Conservation (phyloP, 2,797 vertebrate species). For the Darevskia nairensis region DNA sequence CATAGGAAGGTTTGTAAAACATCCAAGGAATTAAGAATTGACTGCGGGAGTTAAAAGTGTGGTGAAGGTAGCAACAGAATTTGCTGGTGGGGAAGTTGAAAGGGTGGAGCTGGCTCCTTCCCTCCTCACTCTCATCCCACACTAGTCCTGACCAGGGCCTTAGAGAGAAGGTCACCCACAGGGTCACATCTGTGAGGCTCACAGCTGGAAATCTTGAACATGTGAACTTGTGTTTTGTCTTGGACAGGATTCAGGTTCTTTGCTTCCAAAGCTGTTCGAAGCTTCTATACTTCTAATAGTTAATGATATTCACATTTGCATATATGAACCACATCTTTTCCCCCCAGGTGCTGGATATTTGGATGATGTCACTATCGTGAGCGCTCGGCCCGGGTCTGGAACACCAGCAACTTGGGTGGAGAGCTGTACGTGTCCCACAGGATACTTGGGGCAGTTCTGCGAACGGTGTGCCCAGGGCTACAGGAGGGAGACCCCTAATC, state of each 20-base stretch:
- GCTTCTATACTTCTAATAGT: not conserved
- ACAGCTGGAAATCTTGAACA: not conserved
- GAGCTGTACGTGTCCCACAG: constrained; percentile 89
- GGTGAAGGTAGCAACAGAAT: not conserved
- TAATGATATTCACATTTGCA: not conserved
- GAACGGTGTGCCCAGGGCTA: constrained; percentile 90
- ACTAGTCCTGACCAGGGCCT: no score
- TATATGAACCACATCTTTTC: rapidly evolving
- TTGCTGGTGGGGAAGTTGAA: not conserved
- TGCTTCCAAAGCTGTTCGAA: not conserved
- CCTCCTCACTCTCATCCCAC: not conserved
- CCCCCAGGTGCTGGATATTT: constrained; percentile 90
- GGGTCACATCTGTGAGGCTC: not conserved
- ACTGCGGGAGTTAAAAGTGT: not conserved
- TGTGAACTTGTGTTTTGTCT: not conserved
- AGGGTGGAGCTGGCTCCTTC: no score
- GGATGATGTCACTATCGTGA: constrained; percentile 87
- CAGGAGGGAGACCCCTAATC: constrained; percentile 82
- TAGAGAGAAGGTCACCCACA: not conserved
- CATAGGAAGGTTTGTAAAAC: not conserved
- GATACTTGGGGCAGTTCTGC: constrained; percentile 94
- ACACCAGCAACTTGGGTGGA: constrained; percentile 91
- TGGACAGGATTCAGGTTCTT: not conserved
- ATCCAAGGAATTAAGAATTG: not conserved
- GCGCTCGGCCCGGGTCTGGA: constrained; percentile 83